phyloP scores from a whole-genome alignment of 2,888 invertebrate genomes.

The Drosophila ezoana region DNA sequence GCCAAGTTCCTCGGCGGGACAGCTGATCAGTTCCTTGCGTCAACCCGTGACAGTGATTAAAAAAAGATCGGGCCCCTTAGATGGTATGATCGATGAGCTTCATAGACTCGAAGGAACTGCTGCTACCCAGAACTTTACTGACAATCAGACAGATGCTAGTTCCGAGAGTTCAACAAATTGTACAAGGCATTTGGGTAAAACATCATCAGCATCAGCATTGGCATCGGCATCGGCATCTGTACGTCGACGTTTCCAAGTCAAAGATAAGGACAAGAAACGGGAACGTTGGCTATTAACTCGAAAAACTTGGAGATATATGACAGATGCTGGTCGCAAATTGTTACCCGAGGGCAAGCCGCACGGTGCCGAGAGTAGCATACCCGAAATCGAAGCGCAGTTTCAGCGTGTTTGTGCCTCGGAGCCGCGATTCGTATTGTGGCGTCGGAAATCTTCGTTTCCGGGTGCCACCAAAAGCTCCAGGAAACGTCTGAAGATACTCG shows the following conservation, averaged over 20 bases:
- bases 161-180: neutral
- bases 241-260: slow-evolving; percentile 45
- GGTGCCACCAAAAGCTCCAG: slow-evolving; percentile 67
- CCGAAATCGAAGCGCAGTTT: slow-evolving; percentile 93
- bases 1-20: slow-evolving; percentile 12
- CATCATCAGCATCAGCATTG: neutral
- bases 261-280: slow-evolving; percentile 75
- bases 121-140: neutral
- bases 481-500: slow-evolving; percentile 65
- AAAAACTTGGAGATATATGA: slow-evolving; percentile 96
- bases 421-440: slow-evolving; percentile 91
- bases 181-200: slow-evolving; percentile 5
- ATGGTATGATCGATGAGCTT: slow-evolving; percentile 63
- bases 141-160: slow-evolving; percentile 4
- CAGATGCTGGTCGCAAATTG: slow-evolving; percentile 94
- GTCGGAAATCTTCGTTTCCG: slow-evolving; percentile 92
- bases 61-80: slow-evolving; percentile 73
- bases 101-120: slow-evolving; percentile 13
- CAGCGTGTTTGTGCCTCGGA: slow-evolving; percentile 92
- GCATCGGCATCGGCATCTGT: slow-evolving; percentile 20
- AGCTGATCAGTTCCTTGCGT: slow-evolving; percentile 34
- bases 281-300: slow-evolving; percentile 95
- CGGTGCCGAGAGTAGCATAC: slow-evolving; percentile 89
- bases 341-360: slow-evolving; percentile 93
- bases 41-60: slow-evolving; percentile 63